Evolutionary conservation across 1,140 invertebrate species (phyloP).

Genomic region (Leptonema lineaticorne): DNA sequence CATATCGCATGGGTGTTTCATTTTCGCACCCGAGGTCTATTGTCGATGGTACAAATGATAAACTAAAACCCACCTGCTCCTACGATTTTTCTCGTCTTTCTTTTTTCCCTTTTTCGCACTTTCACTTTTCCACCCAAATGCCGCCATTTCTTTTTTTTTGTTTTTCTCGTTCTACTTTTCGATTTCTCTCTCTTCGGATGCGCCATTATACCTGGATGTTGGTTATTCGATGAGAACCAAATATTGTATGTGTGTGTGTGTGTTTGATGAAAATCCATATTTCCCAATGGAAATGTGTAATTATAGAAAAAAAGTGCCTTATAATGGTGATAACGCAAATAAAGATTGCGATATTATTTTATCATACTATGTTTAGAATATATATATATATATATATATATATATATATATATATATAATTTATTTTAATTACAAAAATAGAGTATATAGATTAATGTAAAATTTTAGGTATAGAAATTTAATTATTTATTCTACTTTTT

Average conservation of each 20-base stretch:
- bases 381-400: not conserved
- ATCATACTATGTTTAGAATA: too few species aligned
- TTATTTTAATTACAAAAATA: too few species aligned
- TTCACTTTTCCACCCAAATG: not conserved
- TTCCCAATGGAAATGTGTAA: too few species aligned
- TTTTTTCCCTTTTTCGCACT: not conserved
- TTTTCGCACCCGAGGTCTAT: conserved; percentile 27
- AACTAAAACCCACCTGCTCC: conserved; percentile 34
- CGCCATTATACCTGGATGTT: too few species aligned
- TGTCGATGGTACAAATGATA: conserved; percentile 39
- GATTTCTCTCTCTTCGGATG: not conserved
- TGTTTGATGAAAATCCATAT: too few species aligned
- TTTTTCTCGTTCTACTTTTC: not conserved
- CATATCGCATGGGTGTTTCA: conserved; percentile 32
- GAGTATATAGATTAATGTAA: too few species aligned
- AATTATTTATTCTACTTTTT: too few species aligned
- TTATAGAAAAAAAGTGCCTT: too few species aligned
- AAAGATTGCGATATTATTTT: too few species aligned
- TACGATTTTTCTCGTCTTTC: not conserved
- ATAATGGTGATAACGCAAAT: too few species aligned
- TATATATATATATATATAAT: not conserved
- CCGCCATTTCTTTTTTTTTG: not conserved
- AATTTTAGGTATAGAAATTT: too few species aligned
- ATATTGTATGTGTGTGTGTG: too few species aligned
- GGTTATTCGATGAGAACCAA: not conserved